These are phyloP conservation scores for Megaceryle torquata DNA, from an alignment of 2,113 vertebrate genomes.

Conservation along the genomic window DNA sequence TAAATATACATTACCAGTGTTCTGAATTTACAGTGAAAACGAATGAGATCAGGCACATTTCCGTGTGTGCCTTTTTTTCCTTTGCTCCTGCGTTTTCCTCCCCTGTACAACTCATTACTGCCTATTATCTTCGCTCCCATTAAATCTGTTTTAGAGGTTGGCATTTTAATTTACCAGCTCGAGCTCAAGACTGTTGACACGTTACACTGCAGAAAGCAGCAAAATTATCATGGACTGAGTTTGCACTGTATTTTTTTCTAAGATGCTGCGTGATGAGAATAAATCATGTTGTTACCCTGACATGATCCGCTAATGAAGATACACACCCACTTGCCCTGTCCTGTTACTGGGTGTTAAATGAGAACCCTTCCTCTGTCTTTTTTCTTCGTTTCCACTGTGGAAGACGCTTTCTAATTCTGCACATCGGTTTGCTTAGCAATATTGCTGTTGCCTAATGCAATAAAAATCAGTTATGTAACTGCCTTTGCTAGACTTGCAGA, in stretches of 20 bases:
- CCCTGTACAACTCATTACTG: not conserved
- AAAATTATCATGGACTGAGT: not conserved
- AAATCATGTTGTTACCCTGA: constrained; percentile 30
- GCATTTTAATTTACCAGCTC: constrained; percentile 8
- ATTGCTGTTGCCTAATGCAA: constrained; percentile 59
- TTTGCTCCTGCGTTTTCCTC: not conserved
- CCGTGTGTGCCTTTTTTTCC: not conserved
- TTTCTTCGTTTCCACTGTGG: not conserved
- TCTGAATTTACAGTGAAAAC: constrained; percentile 7
- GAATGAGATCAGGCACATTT: not conserved
- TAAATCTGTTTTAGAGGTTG: not conserved
- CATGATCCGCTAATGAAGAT: constrained; percentile 26
- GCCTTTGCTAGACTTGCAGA: constrained; percentile 41
- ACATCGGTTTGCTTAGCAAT: constrained; percentile 35
- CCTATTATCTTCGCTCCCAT: not conserved
- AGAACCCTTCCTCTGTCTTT: not conserved
- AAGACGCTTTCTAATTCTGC: constrained; percentile 34
- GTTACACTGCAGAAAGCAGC: not conserved
- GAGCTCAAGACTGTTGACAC: constrained; percentile 18
- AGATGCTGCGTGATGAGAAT: not conserved
- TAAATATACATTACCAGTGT: not conserved
- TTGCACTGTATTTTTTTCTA: not conserved
- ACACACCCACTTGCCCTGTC: not conserved
- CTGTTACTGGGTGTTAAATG: not conserved
- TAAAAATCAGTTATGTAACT: constrained; percentile 65